A percentile compares a stretch with the other conserved stretches of the same genome.
Conservation (phyloP, 2,888 invertebrate genomes). For the Anticlea derivata region DNA sequence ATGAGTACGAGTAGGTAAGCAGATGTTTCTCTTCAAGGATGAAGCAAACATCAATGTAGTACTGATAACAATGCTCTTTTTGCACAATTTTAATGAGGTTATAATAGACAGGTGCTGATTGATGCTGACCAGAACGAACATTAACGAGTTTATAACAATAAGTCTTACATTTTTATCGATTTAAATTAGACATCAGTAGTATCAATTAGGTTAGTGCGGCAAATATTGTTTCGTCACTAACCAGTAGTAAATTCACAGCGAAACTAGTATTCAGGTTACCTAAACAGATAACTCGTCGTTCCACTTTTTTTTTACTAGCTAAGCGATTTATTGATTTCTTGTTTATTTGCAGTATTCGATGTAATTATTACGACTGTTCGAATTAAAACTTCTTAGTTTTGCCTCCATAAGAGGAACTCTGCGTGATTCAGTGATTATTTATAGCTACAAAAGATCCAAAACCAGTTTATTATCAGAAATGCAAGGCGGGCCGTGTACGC, state of each 20-base stretch:
- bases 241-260: slow-evolving; percentile 42
- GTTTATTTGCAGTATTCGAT: slow-evolving; percentile 32
- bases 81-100: slow-evolving; percentile 8
- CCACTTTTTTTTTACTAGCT: slow-evolving; percentile 55
- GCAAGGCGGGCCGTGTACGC: slow-evolving; percentile 40
- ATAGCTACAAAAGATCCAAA: slow-evolving; percentile 34
- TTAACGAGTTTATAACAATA: slow-evolving; percentile 11
- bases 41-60: slow-evolving; percentile 4
- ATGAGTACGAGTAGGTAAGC: neutral
- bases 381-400: slow-evolving; percentile 27
- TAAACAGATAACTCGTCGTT: slow-evolving; percentile 50
- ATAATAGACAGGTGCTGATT: slow-evolving; percentile 22
- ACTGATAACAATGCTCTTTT: slow-evolving; percentile 3
- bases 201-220: slow-evolving; percentile 22
- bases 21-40: neutral
- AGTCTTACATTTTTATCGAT: slow-evolving; percentile 16
- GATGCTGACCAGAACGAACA: slow-evolving; percentile 11
- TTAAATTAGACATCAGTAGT: too few relatives aligned
- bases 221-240: slow-evolving; percentile 35
- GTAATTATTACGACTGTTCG: slow-evolving; percentile 22
- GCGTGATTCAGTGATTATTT: slow-evolving; percentile 38
- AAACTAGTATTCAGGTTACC: slow-evolving; percentile 65
- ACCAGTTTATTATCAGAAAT: slow-evolving; percentile 43
- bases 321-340: slow-evolving; percentile 46
- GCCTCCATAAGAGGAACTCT: slow-evolving; percentile 20